These are phyloP conservation scores for Hippocampus guttulatus DNA, from an alignment of 2,113 vertebrate genomes.

Conservation along the genomic window DNA sequence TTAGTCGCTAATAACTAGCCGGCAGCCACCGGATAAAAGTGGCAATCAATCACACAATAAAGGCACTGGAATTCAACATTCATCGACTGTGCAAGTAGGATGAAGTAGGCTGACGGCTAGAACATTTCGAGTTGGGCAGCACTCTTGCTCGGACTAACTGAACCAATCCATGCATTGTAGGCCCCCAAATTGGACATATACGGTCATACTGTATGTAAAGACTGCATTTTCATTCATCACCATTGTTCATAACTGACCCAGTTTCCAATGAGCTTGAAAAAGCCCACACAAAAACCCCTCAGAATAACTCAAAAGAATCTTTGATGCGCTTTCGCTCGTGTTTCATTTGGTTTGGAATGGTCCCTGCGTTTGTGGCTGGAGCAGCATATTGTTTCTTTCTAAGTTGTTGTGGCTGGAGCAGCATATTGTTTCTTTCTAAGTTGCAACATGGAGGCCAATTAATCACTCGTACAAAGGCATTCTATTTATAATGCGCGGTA, in stretches of 20 bases:
- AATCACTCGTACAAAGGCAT: slow-evolving; percentile 8
- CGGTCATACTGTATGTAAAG: neutral
- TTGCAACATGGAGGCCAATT: slow-evolving; percentile 1
- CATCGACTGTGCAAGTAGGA: neutral
- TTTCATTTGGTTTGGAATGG: neutral
- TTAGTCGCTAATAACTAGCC: no score
- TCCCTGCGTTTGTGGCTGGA: neutral
- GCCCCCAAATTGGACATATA: neutral
- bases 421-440: slow-evolving; percentile 3
- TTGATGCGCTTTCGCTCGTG: neutral
- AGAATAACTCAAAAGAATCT: neutral
- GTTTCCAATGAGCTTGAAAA: neutral
- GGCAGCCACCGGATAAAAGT: no score
- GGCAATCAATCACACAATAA: neutral
- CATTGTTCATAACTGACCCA: neutral
- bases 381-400: neutral
- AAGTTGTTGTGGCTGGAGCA: neutral
- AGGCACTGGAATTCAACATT: neutral
- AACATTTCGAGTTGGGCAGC: neutral
- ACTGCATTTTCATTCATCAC: neutral
- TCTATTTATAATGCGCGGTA: slow-evolving; percentile 3
- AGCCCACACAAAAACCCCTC: neutral
- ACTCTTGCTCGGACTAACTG: neutral
- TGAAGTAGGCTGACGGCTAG: neutral
- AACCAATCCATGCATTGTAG: neutral